A percentile compares a stretch with the other conserved stretches of the same genome.
Evolutionary conservation across 2,797 vertebrate species (phyloP).

Genomic region (Aplochiton taeniatus): DNA sequence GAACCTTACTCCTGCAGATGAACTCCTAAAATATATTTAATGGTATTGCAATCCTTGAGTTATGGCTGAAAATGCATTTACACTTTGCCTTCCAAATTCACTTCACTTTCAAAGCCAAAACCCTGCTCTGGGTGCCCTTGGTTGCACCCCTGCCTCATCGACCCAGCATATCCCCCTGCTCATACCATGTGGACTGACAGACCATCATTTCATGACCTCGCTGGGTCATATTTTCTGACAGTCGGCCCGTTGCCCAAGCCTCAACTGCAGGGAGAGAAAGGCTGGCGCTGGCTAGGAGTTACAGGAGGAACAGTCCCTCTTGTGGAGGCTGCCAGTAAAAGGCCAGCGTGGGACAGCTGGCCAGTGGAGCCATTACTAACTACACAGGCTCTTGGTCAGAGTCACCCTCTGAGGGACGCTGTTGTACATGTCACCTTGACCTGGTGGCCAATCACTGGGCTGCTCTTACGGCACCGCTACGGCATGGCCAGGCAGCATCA

Average conservation of each 20-base stretch:
- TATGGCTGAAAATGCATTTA: too few species aligned
- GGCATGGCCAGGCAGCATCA: too few species aligned
- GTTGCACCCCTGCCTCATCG: constrained; percentile 18
- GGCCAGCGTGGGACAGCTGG: constrained; percentile 22
- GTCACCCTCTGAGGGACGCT: constrained; percentile 40
- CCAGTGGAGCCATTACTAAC: constrained; percentile 54
- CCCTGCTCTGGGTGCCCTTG: neutral
- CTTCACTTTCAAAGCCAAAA: too few species aligned
- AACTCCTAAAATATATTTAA: too few species aligned
- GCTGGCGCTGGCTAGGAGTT: constrained; percentile 8
- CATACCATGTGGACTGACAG: constrained; percentile 48
- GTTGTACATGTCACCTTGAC: constrained; percentile 45
- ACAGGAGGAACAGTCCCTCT: constrained; percentile 13
- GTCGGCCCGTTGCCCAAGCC: constrained; percentile 8
- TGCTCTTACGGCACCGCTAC: neutral
- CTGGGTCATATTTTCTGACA: constrained; percentile 40
- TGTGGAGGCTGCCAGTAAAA: constrained; percentile 27
- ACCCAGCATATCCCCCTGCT: constrained; percentile 25
- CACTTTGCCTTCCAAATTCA: too few species aligned
- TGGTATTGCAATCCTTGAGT: too few species aligned
- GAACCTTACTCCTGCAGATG: too few species aligned
- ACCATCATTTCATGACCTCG: constrained; percentile 55
- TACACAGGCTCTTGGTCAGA: constrained; percentile 64
- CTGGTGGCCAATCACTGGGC: constrained; percentile 12
- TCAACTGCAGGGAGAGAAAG: constrained; percentile 4